Evolutionary conservation across 1,140 invertebrate genomes (phyloP), one percentile per base, ranked within the genome.

Genomic region (Papilio machaon): DNA sequence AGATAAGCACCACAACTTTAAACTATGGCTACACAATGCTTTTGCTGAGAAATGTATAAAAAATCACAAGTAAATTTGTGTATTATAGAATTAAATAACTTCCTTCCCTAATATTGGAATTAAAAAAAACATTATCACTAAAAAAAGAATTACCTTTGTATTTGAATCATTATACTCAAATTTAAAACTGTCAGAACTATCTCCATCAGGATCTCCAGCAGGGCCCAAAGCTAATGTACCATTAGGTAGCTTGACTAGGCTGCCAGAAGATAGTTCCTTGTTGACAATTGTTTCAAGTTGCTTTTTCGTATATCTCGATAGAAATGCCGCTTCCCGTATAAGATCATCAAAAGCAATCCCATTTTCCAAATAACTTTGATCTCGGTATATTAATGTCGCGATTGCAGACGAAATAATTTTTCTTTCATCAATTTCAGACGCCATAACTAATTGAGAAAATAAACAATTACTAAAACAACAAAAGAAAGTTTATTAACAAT

Each of bases 361-460:
- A 87, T 96, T 95, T 90, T 97, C 96, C 43, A 97, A 92, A 85
- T 96, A 97, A 91, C 96, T 96, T 13, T 96, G 96, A 88, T 97
- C 96, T 83, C 96, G 95, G 81, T 96, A 95, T 52, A 97, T 96
- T 46, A 97, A 91, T 85, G 97, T 96, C 19, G 96, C 95, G 54
- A 97, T 96, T 11, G 96, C 96, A 54, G 96, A 96, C 23, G 96
- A 96, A 74, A 97, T 95, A 85, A 97, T 90, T 84, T 92, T 86
- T 81, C 93, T 87, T 82, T 95, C 94, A 87, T 88, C 90, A 82
- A 91, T 85, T 76, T 88, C 78, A 49, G 87, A 84, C 82, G 89
- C 86, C 93, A 95, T 95, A 87, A 91, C 94, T 94, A 84, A 85
- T 89, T 58, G 85, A 81, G 23, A 70, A 52, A 84, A 64, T 52